phyloP scores from a whole-genome alignment of 2,888 invertebrate species.

The Lymantria dispar region DNA sequence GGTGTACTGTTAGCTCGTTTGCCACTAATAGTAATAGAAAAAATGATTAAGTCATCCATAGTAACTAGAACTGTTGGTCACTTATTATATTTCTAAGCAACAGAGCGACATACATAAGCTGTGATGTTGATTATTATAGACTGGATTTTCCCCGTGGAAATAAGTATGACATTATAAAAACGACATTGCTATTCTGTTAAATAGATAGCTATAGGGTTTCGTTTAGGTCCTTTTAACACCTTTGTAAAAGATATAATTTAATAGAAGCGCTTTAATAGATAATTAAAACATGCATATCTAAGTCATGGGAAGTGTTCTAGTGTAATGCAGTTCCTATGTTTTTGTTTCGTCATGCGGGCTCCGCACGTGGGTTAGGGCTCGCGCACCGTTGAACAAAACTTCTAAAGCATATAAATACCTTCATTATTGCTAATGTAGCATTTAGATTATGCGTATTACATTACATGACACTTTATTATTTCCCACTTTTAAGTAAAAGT shows the following conservation, averaged over 20 bases:
- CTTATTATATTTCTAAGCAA: too few species aligned
- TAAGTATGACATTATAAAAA: too few species aligned
- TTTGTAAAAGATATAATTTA: background rate
- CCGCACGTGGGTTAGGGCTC: slow-evolving; percentile 49
- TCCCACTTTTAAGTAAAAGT: background rate
- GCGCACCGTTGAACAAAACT: slow-evolving; percentile 46
- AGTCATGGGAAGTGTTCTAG: slow-evolving; percentile 33
- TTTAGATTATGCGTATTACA: slow-evolving; percentile 6
- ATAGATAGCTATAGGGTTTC: too few species aligned
- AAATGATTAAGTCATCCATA: too few species aligned
- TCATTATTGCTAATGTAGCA: slow-evolving; percentile 34
- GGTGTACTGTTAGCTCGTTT: too few species aligned
- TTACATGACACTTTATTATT: background rate
- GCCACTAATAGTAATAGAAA: too few species aligned
- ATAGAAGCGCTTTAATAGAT: slow-evolving; percentile 23
- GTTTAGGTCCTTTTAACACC: background rate
- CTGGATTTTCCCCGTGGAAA: too few species aligned
- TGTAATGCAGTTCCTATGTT: slow-evolving; percentile 69
- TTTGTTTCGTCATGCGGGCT: slow-evolving; percentile 64
- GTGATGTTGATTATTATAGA: too few species aligned
- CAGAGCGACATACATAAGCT: too few species aligned
- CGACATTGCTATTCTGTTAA: too few species aligned
- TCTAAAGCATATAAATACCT: slow-evolving; percentile 63
- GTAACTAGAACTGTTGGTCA: too few species aligned
- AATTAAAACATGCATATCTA: slow-evolving; percentile 36